A percentile compares a stretch with the other conserved stretches of the same genome.
Evolutionary conservation across 2,797 vertebrate species (phyloP).

Genomic region (Neomorphus geoffroyi): DNA sequence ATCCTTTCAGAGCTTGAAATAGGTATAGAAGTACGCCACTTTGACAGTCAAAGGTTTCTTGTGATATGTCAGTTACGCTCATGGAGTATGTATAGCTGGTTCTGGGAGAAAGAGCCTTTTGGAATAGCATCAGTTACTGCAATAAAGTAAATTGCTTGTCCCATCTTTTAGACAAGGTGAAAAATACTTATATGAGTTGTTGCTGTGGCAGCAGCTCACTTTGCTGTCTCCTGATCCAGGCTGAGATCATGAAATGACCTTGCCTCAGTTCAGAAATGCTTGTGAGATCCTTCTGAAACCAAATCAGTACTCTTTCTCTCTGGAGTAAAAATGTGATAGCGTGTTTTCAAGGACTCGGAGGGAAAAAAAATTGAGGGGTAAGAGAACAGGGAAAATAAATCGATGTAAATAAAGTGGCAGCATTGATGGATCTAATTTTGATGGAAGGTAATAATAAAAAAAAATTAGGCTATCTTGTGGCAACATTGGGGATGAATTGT

Average conservation of each 20-base stretch:
- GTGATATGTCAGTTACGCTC: not conserved
- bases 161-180: not conserved
- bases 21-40: slow-evolving; percentile 13
- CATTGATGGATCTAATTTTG: slow-evolving; percentile 14
- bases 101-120: slow-evolving; percentile 13
- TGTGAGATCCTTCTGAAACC: not conserved
- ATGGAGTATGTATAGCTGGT: not conserved
- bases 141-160: slow-evolving; percentile 32
- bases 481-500: slow-evolving; percentile 9
- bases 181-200: not conserved
- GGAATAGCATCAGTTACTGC: slow-evolving; percentile 13
- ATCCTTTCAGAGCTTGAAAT: slow-evolving; percentile 11
- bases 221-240: not conserved
- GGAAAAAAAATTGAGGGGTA: not conserved
- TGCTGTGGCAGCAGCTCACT: not conserved
- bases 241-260: slow-evolving; percentile 36
- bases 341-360: not conserved
- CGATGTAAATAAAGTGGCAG: not conserved
- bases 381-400: not conserved
- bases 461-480: not conserved
- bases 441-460: slow-evolving; percentile 24
- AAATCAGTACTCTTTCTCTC: not conserved
- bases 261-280: slow-evolving; percentile 31
- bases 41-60: slow-evolving; percentile 17
- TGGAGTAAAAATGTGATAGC: not conserved